These are phyloP conservation scores for Drosophila stalkeri DNA, from an alignment of 2,888 invertebrate species.

Conservation along the genomic window DNA sequence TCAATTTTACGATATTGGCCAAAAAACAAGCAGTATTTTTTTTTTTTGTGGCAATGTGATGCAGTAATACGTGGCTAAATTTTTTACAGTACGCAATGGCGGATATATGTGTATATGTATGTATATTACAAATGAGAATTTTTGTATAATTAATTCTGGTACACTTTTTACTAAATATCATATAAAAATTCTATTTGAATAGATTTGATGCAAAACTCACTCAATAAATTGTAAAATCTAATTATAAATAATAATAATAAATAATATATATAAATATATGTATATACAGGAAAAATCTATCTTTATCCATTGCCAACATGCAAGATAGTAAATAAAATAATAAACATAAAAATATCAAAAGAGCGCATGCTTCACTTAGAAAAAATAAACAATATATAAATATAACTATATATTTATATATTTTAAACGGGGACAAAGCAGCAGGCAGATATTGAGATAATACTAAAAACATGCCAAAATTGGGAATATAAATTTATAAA, in stretches of 20 bases:
- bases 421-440: neutral
- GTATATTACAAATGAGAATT: neutral
- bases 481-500: neutral
- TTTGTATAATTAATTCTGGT: neutral
- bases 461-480: constrained; percentile 3
- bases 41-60: neutral
- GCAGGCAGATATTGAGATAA: constrained; percentile 18
- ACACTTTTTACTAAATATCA: neutral
- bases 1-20: neutral
- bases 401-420: neutral
- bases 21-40: neutral
- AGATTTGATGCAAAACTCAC: neutral
- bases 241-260: neutral
- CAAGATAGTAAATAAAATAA: neutral
- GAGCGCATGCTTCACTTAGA: constrained; percentile 3
- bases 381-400: neutral
- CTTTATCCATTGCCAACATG: too few relatives aligned
- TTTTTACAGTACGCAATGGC: neutral
- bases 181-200: neutral
- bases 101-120: neutral
- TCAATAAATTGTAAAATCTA: neutral
- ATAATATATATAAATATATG: neutral
- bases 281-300: neutral
- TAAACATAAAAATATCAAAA: too few relatives aligned
- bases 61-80: constrained; percentile 1